These are phyloP conservation scores for Sphyrna mokarran DNA, from an alignment of 2,113 vertebrate species.

Conservation along the genomic window DNA sequence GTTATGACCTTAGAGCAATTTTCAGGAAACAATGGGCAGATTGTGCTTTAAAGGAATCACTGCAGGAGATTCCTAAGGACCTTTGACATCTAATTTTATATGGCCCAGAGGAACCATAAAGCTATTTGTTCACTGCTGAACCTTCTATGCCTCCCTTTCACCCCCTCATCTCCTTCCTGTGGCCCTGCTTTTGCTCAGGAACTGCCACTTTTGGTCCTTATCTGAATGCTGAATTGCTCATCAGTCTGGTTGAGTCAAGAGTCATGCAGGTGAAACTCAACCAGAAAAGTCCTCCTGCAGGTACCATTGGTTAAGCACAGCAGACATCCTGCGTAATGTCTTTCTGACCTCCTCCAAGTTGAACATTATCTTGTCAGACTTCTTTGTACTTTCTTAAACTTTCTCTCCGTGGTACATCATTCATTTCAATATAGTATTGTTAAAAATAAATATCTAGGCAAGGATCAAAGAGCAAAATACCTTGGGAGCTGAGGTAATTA, in stretches of 20 bases:
- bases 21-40: not conserved
- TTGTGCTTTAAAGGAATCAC: not conserved
- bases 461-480: not conserved
- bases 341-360: not conserved
- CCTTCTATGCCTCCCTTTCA: not conserved
- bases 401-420: not conserved
- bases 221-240: not conserved
- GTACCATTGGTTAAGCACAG: not conserved
- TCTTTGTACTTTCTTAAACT: not conserved
- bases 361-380: not conserved
- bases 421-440: not conserved
- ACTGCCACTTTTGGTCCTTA: not conserved
- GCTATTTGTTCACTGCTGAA: not conserved
- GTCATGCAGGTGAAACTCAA: not conserved
- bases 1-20: not conserved
- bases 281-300: not conserved
- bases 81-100: not conserved
- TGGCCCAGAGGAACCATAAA: not conserved
- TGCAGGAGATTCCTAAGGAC: not conserved
- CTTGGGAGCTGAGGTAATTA: not conserved
- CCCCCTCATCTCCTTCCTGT: not conserved
- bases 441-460: not conserved
- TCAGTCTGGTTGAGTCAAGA: not conserved
- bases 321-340: not conserved
- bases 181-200: not conserved